Conservation (phyloP, 1,140 invertebrate species). For the Colletes latitarsis region DNA sequence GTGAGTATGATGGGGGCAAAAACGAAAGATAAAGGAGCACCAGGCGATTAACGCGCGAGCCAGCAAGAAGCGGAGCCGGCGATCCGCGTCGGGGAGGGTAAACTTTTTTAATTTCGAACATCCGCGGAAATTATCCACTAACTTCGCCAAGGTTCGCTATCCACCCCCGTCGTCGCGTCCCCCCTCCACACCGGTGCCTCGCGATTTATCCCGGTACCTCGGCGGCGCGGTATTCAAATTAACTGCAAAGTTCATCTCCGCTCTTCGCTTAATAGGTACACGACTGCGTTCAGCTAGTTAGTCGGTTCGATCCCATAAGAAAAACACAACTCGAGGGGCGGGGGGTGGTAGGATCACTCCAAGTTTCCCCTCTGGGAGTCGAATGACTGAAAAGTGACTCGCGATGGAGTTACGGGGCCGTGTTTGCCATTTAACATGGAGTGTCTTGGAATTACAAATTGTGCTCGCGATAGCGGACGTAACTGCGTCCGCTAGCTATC, state of each 20-base stretch:
- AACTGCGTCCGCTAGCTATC: neutral
- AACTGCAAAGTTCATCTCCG: conserved; percentile 53
- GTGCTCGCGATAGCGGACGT: neutral
- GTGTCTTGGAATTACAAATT: neutral
- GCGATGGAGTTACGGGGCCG: neutral
- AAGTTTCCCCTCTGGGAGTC: neutral
- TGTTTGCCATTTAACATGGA: neutral
- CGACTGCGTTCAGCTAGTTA: neutral
- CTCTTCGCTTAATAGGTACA: conserved; percentile 15
- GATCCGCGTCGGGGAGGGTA: conserved; percentile 48
- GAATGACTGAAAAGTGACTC: neutral
- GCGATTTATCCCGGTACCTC: conserved; percentile 26
- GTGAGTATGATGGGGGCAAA: neutral
- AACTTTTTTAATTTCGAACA: conserved; percentile 74
- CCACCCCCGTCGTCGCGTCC: neutral
- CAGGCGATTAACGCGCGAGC: conserved; percentile 64
- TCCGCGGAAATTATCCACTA: conserved; percentile 69
- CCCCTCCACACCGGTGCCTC: neutral
- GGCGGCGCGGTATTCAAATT: conserved; percentile 54
- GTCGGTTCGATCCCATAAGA: neutral
- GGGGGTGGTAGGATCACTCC: neutral
- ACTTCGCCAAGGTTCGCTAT: conserved; percentile 55
- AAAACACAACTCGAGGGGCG: neutral
- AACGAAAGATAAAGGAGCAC: conserved; percentile 57
- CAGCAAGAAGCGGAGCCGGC: conserved; percentile 52